These are phyloP conservation scores for Thereva nobilitata DNA, from an alignment of 2,888 invertebrate genomes.

Conservation along the genomic window DNA sequence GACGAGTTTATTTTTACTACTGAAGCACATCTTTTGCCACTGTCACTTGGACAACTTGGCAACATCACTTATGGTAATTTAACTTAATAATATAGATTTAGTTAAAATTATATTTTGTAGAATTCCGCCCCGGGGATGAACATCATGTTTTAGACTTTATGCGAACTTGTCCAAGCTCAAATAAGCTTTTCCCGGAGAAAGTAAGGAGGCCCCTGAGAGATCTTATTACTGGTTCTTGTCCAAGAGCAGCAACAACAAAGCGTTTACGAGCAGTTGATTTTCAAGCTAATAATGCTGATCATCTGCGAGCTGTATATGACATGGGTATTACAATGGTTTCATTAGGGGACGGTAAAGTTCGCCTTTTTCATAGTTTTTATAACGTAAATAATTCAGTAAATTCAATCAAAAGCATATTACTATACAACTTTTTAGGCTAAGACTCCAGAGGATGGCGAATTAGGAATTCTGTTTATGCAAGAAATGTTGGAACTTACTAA, in stretches of 20 bases:
- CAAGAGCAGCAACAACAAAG: constrained; percentile 64
- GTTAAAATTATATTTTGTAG: constrained; percentile 47
- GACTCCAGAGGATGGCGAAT: constrained; percentile 83
- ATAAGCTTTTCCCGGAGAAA: constrained; percentile 80
- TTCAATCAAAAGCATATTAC: not conserved
- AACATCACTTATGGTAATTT: constrained; percentile 60
- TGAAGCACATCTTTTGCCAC: constrained; percentile 93
- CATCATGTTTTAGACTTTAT: constrained; percentile 61
- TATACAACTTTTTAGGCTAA: constrained; percentile 67
- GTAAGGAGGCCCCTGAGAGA: constrained; percentile 83
- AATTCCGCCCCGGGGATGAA: constrained; percentile 62
- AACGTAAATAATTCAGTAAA: constrained; percentile 66
- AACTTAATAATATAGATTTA: not conserved
- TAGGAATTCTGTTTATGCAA: constrained; percentile 93
- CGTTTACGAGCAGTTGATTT: constrained; percentile 73
- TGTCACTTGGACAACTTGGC: constrained; percentile 73
- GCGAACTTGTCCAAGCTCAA: constrained; percentile 82
- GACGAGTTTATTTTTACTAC: constrained; percentile 90
- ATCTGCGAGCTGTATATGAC: constrained; percentile 81
- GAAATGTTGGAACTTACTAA: constrained; percentile 93
- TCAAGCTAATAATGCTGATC: constrained; percentile 82
- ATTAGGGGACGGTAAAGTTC: constrained; percentile 86
- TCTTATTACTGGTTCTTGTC: constrained; percentile 81
- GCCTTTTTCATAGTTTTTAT: constrained; percentile 85
- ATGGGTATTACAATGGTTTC: constrained; percentile 95